A percentile compares a stretch with the other conserved stretches of the same genome.
These are phyloP conservation scores for Sebastes vulpes DNA, from an alignment of 2,797 vertebrate species.

Conservation along the genomic window DNA sequence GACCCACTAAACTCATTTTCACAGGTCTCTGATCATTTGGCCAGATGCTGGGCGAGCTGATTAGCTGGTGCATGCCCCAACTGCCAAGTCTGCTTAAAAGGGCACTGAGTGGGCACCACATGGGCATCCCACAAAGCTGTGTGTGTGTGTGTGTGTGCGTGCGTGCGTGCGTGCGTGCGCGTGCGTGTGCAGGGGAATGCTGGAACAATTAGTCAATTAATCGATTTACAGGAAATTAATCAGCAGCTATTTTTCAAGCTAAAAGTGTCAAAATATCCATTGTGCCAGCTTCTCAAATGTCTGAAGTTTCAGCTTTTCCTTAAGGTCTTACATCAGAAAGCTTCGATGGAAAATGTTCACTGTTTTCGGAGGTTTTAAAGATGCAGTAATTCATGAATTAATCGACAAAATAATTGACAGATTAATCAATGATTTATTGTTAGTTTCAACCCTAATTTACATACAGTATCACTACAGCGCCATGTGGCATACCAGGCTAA, in stretches of 20 bases:
- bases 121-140: slow-evolving; percentile 25
- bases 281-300: neutral
- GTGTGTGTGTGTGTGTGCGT: neutral
- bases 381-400: too few relatives aligned
- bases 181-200: neutral
- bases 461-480: neutral
- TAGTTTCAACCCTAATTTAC: neutral
- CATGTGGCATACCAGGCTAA: neutral
- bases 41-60: slow-evolving; percentile 67
- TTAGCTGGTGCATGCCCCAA: slow-evolving; percentile 62
- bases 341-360: neutral
- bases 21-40: slow-evolving; percentile 63
- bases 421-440: neutral
- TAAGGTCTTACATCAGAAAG: neutral
- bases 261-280: neutral
- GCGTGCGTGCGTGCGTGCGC: neutral
- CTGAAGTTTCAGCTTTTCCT: neutral
- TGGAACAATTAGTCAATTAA: neutral
- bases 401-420: too few relatives aligned
- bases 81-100: slow-evolving; percentile 61
- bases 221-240: neutral
- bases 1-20: slow-evolving; percentile 70
- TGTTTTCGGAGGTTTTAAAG: too few relatives aligned
- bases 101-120: slow-evolving; percentile 42
- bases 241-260: neutral